Evolutionary conservation across 1,140 invertebrate genomes (phyloP), one percentile per base, ranked within the genome.

Genomic region (Leucophenga varia): DNA sequence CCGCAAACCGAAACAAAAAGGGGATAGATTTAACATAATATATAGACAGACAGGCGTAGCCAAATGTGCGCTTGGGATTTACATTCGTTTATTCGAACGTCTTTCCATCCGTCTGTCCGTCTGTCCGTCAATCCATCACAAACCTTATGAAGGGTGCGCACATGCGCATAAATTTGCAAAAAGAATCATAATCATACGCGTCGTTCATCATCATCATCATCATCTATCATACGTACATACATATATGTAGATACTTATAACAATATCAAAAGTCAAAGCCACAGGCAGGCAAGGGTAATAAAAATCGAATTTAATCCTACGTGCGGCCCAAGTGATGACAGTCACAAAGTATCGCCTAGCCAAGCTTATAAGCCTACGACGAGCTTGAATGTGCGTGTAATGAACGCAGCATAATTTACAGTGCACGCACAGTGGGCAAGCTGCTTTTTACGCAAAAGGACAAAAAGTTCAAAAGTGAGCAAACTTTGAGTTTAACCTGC

Each of bases 221-320:
- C n/a, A n/a, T n/a, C n/a, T 30, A 30, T 30, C 7, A 30, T 30
- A 30, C n/a, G 12, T 30, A 30, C n/a, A 30, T 30, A 30, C n/a
- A 30, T 30, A 30, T 30, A 30, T 30, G 12, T 30, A 30, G 7
- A 30, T 30, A n/a, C 25, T 30, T 30, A 7, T n/a, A n/a, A n/a
- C n/a, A n/a, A n/a, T n/a, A n/a, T n/a, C n/a, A n/a, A n/a, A n/a
- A n/a, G n/a, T n/a, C 22, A 25, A 31, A 18, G 37, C 36, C 34
- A 30, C 13, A 28, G 21, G 12, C 25, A 7, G 25, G 25, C 25
- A 55, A 67, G 61, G 61, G 63, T 56, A 67, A 67, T 67, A 67
- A 67, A 67, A 67, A 67, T 67, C 64, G 63, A 67, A 63, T 67
- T 67, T 67, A 67, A 67, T 67, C 64, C 64, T 65, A 65, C 63